These are phyloP conservation scores for Ophioderma brevispina DNA, from an alignment of 35 echinoderm and acorn worm genomes.

Conservation along the genomic window DNA sequence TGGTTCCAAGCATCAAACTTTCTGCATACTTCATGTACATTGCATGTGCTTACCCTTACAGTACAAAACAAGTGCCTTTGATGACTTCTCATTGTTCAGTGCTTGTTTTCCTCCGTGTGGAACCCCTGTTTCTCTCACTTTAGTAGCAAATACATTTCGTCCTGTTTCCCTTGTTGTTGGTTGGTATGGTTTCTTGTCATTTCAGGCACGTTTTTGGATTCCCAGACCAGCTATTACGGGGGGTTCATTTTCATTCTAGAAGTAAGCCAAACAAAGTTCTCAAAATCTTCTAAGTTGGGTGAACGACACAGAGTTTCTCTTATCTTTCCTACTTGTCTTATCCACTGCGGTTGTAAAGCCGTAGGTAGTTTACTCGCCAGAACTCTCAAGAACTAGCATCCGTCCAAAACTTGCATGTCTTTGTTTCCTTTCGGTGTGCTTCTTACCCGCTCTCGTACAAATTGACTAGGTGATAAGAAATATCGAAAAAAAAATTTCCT, in stretches of 20 bases:
- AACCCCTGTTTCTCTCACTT: no score
- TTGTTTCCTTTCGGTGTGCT: constrained; percentile 12
- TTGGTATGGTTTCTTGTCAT: background rate
- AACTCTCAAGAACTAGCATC: constrained; percentile 24
- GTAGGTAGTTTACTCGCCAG: constrained; percentile 42
- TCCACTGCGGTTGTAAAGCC: no score
- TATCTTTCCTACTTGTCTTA: constrained; percentile 32
- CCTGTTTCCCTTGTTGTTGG: background rate
- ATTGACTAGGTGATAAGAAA: constrained; percentile 58
- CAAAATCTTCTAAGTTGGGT: constrained; percentile 54
- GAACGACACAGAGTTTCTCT: constrained; percentile 17
- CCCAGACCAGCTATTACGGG: constrained; percentile 22
- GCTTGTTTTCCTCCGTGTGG: background rate
- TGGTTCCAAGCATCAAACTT: no score
- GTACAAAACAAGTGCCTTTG: background rate
- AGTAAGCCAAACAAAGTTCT: constrained; percentile 35
- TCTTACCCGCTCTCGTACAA: no score
- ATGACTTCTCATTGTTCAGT: background rate
- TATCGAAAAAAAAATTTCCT: constrained; percentile 61
- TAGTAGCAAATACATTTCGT: no score
- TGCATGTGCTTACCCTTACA: background rate
- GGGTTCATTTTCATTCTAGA: constrained; percentile 54
- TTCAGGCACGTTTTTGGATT: background rate
- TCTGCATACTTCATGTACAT: no score
- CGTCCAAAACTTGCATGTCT: no score